Base-by-base conservation (phyloP, 1,140 invertebrate species). In the Temnothorax nylanderi region DNA sequence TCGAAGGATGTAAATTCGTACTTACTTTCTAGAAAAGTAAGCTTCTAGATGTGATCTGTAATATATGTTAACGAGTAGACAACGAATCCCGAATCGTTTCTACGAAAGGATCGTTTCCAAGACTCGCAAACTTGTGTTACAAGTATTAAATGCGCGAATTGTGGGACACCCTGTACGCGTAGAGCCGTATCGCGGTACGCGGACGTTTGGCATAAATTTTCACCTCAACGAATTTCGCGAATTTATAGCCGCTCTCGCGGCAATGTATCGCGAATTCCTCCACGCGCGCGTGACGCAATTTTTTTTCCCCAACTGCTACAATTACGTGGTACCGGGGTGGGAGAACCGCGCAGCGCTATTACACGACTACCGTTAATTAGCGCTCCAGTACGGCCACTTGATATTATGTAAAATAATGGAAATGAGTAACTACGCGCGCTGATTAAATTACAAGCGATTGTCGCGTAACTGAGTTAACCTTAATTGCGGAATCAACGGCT, bases 361-460 rank as follows among this genome's bases (percentile, higher is more conserved):
- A 58, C 64, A 81, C n/a, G 49, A 71, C 78, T 71, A 32, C 26
- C 64, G 37, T 81, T 81, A 81, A 81, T 81, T 81, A 71, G 78
- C 37, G 78, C 37, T 56, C 21, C 65, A 11, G 37, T 47, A 81
- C 67, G 44, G 65, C 49, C 49, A 44, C 64, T 81, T 71, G 78
- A 81, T 81, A 81, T 81, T 81, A 81, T 81, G 78, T 81, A 81
- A 81, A 81, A 81, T 81, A 81, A 81, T 81, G 78, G 65, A 81
- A 81, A 81, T 71, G 78, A 81, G 65, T 81, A 71, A 81, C 49
- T 81, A 71, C 51, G 78, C 51, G 78, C 37, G 49, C 65, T 81
- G 78, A 81, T 81, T 81, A 71, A 81, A 81, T 81, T 71, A 81
- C 78, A 81, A 71, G 78, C 65, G 78, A 81, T 71, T 81, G 78